A percentile compares a stretch with the other conserved stretches of the same genome.
Evolutionary conservation across 1,140 invertebrate genomes (phyloP).

Genomic region (Gonatopus flavifemur): DNA sequence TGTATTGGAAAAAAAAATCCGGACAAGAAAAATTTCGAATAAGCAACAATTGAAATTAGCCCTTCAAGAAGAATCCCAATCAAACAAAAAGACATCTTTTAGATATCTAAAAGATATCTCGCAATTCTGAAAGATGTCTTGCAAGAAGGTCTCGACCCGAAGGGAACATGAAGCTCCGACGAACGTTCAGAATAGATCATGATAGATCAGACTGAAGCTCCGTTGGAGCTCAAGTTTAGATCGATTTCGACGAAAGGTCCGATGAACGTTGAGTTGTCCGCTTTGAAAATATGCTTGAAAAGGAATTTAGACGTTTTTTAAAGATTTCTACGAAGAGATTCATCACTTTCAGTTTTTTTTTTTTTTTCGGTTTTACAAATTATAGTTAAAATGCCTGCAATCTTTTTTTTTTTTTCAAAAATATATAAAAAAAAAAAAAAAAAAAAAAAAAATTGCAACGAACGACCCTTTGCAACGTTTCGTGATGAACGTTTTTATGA

Average conservation of each 20-base stretch:
- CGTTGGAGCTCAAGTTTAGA: no score
- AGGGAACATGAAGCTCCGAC: no score
- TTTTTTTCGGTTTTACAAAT: neutral
- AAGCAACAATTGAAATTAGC: neutral
- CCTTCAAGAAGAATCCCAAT: neutral
- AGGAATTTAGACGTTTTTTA: neutral
- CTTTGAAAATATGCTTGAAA: neutral
- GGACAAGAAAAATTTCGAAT: neutral
- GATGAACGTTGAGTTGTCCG: no score
- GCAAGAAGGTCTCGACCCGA: no score
- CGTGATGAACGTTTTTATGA: no score
- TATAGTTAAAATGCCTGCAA: neutral
- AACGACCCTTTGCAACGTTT: no score
- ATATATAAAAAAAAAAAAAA: neutral
- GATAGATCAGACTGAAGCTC: no score
- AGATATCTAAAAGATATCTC: no score
- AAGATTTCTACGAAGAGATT: neutral
- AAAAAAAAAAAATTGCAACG: neutral
- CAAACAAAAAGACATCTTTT: constrained; percentile 2
- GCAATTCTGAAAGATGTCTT: no score
- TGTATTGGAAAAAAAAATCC: constrained; percentile 12
- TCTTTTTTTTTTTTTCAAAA: neutral
- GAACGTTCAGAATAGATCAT: neutral
- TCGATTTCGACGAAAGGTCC: no score
- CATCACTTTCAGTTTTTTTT: neutral